Base-by-base conservation (phyloP, 2,797 vertebrate species). In the Anolis apletophallus region DNA sequence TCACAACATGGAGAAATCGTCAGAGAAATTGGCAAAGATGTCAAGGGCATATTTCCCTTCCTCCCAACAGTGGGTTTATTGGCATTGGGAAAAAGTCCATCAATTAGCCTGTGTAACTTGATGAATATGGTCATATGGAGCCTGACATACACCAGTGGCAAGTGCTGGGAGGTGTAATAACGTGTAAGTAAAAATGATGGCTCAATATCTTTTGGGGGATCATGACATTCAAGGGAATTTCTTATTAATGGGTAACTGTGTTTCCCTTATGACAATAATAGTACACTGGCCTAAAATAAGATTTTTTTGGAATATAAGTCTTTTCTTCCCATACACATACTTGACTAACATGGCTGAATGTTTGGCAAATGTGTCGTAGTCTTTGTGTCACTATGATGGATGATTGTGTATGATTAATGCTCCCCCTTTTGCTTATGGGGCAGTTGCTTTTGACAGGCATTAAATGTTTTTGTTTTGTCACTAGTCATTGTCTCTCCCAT, bases 321-420 rank as follows among this genome's bases (percentile, higher is more conserved):
- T 52, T n/a, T 14, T 34, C 21, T 34, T 16, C 52, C 16, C 23
- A 29, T 81, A 85, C 16, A n/a, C 74, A 32, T 10, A 9, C 74
- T 4, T n/a, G 1, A 87, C 86, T 90, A 9, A 40, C 34, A 23
- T 19, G 21, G 32, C 19, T 36, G 13, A 87, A 84, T 90, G 74
- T 80, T 86, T 93, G 81, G 26, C 84, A 80, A 88, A 68, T 74
- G 19, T 3, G 6, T 73, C 1, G 0, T 8, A 32, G 3, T 9
- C 2, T 50, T 94, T 57, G 78, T 85, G n/a, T 6, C 69, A 85
- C 85, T 83, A 79, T 54, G 77, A 85, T 74, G 87, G 54, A 85
- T 0, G 17, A 89, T 83, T 68, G 79, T 85, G 81, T 93, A 90
- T 91, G 57, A 91, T 88, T 91, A 86, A 92, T 88, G 26, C 12